These are phyloP conservation scores for Tipula confusa DNA, from an alignment of 2,888 invertebrate genomes.

Conservation along the genomic window DNA sequence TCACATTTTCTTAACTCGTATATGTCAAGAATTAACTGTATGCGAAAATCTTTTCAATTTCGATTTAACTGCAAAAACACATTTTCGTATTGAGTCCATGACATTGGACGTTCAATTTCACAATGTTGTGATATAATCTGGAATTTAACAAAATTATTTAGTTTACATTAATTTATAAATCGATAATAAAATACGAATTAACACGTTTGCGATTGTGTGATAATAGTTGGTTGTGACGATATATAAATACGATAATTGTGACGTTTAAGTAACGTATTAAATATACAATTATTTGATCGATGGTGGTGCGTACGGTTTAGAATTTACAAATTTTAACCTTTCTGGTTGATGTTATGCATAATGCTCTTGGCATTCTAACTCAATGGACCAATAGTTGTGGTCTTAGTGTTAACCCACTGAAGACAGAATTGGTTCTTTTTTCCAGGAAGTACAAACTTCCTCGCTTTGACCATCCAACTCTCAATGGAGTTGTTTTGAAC, in stretches of 20 bases:
- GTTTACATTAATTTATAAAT: background rate
- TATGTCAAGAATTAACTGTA: background rate
- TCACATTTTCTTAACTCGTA: background rate
- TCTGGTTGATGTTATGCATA: no score
- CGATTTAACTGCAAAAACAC: background rate
- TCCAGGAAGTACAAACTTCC: no score
- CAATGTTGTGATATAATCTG: background rate
- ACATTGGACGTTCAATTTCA: background rate
- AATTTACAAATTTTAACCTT: no score
- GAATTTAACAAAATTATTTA: background rate
- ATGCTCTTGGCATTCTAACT: no score
- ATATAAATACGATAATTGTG: background rate
- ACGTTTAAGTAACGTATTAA: background rate
- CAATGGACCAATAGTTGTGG: no score
- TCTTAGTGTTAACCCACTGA: no score
- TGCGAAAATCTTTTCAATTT: background rate
- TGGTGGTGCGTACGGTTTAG: no score
- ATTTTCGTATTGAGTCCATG: background rate
- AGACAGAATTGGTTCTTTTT: no score
- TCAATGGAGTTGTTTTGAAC: no score
- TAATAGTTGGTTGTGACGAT: background rate
- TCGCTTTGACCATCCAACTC: no score
- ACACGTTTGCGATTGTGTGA: background rate
- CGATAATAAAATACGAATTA: background rate
- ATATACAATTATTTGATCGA: no score